A percentile compares a stretch with the other conserved stretches of the same genome.
phyloP scores from a whole-genome alignment of 2,888 invertebrate genomes.

The Cyclophora albipunctata region DNA sequence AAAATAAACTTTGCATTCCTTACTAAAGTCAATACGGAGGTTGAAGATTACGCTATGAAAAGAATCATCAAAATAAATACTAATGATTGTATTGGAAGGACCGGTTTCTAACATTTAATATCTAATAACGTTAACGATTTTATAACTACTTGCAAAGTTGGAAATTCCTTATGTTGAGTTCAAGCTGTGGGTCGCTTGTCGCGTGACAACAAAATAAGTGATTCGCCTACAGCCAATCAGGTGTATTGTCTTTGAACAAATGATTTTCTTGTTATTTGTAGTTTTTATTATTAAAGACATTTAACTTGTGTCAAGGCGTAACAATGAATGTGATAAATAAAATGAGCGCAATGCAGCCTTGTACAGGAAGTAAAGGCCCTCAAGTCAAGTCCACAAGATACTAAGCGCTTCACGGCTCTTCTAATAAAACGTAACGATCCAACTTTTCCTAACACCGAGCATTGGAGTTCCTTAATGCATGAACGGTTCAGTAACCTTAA shows the following conservation, averaged over 20 bases:
- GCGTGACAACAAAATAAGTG: constrained; percentile 21
- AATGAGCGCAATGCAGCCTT: neutral
- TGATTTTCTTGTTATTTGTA: constrained; percentile 42
- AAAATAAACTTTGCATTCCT: too few species aligned
- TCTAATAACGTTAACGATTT: too few species aligned
- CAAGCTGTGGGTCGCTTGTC: constrained; percentile 13
- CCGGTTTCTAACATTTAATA: too few species aligned
- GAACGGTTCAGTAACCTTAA: neutral
- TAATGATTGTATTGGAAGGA: too few species aligned
- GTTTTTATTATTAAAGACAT: constrained; percentile 24
- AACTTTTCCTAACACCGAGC: neutral
- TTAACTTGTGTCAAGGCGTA: constrained; percentile 3
- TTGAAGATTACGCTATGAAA: too few species aligned
- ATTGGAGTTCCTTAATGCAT: neutral
- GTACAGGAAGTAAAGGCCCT: neutral
- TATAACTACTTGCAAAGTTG: too few species aligned
- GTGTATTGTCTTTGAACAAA: constrained; percentile 50
- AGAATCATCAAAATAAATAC: too few species aligned
- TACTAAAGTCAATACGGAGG: too few species aligned
- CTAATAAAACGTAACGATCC: neutral
- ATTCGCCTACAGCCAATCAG: constrained; percentile 51
- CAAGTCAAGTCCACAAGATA: neutral
- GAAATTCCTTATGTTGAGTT: neutral
- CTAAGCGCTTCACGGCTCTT: neutral
- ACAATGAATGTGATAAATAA: neutral